Percentiles rank a stretch among this genome's conserved stretches.
phyloP scores from a whole-genome alignment of 2,888 invertebrate species.

The Zeuzera pyrina region DNA sequence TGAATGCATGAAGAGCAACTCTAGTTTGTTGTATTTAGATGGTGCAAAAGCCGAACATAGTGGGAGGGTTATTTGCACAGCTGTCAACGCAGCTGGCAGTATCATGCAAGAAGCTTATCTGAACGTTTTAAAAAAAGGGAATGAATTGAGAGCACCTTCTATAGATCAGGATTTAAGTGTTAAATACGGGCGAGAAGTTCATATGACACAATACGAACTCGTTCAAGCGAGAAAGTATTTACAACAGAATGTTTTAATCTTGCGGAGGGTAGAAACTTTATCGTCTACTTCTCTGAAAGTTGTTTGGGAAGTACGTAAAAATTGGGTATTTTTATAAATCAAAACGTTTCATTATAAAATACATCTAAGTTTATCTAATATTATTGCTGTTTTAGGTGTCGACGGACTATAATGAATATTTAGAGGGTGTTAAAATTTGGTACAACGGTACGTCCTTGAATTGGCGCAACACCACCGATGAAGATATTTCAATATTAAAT shows the following conservation, averaged over 20 bases:
- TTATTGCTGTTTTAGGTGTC: constrained; percentile 42
- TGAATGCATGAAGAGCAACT: constrained; percentile 65
- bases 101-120: constrained; percentile 67
- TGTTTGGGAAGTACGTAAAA: constrained; percentile 82
- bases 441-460: constrained; percentile 61
- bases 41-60: constrained; percentile 57
- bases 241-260: constrained; percentile 84
- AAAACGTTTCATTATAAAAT: no score
- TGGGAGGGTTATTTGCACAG: constrained; percentile 65
- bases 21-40: constrained; percentile 62
- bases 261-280: constrained; percentile 77
- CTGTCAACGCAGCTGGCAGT: constrained; percentile 66
- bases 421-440: constrained; percentile 81
- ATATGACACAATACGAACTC: constrained; percentile 81
- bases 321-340: no score
- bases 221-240: constrained; percentile 85
- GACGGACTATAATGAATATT: constrained; percentile 68
- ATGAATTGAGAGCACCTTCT: constrained; percentile 45
- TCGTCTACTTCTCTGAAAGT: constrained; percentile 85
- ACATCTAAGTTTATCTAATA: neutral
- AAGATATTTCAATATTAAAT: constrained; percentile 39
- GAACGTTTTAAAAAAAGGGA: constrained; percentile 57
- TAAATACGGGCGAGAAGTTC: constrained; percentile 43
- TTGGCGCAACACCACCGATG: constrained; percentile 53
- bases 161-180: constrained; percentile 38